phyloP scores from a whole-genome alignment of 2,113 vertebrate species.

The Benitochromis conjunctus region DNA sequence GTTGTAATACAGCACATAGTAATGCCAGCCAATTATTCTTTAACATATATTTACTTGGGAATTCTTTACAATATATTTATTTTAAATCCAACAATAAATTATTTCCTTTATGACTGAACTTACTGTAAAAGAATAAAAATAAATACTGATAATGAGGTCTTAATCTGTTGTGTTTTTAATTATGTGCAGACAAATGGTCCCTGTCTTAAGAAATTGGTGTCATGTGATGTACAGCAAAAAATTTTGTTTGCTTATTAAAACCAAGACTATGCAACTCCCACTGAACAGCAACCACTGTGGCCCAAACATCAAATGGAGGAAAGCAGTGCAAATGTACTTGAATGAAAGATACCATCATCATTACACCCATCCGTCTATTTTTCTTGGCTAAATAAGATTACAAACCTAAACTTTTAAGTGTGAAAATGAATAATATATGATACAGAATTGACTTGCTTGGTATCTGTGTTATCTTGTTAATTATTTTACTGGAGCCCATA shows the following conservation, averaged over 20 bases:
- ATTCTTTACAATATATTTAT: not conserved
- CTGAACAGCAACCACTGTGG: not conserved
- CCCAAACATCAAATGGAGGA: not conserved
- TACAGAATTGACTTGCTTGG: not conserved
- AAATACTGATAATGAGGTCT: not conserved
- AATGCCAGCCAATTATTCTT: not conserved
- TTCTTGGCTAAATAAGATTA: not conserved
- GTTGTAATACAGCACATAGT: not conserved
- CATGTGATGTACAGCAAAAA: not conserved
- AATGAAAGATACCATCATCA: not conserved
- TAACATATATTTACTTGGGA: not conserved
- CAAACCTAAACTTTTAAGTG: not conserved
- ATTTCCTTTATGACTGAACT: not conserved
- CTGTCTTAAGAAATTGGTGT: slow-evolving; percentile 4
- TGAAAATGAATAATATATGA: not conserved
- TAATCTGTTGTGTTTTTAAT: not conserved
- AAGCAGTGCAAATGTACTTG: not conserved
- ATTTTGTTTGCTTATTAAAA: not conserved
- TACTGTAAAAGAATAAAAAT: not conserved
- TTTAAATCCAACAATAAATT: not conserved
- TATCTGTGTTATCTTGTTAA: not conserved
- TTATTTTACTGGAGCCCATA: not conserved
- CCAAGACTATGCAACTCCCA: not conserved
- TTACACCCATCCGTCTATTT: not conserved
- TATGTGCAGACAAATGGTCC: slow-evolving; percentile 58